Evolutionary conservation across 1,140 invertebrate genomes (phyloP), one percentile per base, ranked within the genome.

Genomic region (Euglossa dilemma): DNA sequence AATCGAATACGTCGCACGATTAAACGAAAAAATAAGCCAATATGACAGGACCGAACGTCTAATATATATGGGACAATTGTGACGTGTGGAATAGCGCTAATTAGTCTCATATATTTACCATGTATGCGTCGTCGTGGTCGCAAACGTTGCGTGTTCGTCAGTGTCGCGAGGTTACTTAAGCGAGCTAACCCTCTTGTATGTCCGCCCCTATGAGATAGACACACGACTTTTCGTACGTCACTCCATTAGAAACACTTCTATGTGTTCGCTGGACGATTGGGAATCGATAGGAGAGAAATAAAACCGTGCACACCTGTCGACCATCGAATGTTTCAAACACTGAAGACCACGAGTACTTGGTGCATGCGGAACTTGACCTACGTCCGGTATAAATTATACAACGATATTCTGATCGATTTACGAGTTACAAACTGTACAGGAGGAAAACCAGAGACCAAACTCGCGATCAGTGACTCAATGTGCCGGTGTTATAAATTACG

Each of bases 351-450:
- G 43, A 47, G 43, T 45, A 23, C 67, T 54, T 66, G 80, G 59
- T 61, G 72, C 67, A 69, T 52, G 70, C 64, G 63, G 78, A 87
- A 87, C 87, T 88, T 87, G 86, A 87, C 83, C 86, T 83, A 88
- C 75, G 86, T 45, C 50, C 18, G 36, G 64, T 56, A 83, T 88
- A 81, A 88, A 88, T 88, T 88, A 88, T 85, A 80, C 59, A 85
- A 76, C 75, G 61, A 87, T 88, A 74, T 56, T 87, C 52, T 78
- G 72, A 88, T 88, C 80, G 85, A 88, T 87, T 67, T 80, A 7
- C 71, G 54, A 25, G 59, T 36, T 43, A 67, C 75, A 66, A 79
- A 73, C 20, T 7, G 25, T 54, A n/a, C 28, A 57, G 23, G 12
- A 25, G 6, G 14, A 18, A 6, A 45, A 45, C 11, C 8, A 57